A percentile compares a stretch with the other conserved stretches of the same genome.
These are phyloP conservation scores for Aspidoscelis tigris DNA, from an alignment of 2,113 vertebrate genomes.

Conservation along the genomic window DNA sequence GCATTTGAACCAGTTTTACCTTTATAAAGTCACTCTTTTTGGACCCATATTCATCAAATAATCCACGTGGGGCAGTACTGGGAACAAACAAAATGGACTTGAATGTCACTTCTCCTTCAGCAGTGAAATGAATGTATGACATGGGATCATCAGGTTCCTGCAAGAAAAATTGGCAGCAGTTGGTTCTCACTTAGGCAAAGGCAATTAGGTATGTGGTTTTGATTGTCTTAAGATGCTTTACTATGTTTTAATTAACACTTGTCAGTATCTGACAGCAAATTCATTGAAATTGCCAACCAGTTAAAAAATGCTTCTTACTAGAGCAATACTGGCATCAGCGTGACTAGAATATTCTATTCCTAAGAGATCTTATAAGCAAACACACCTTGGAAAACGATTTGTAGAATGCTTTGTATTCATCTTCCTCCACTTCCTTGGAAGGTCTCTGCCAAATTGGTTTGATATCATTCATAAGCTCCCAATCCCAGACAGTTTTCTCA, in stretches of 20 bases:
- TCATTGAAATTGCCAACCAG: neutral
- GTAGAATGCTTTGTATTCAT: constrained; percentile 98
- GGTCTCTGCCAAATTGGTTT: constrained; percentile 99
- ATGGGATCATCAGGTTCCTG: constrained; percentile 93
- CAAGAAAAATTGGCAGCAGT: neutral
- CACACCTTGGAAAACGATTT: constrained; percentile 96
- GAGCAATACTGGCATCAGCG: neutral
- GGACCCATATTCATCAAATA: constrained; percentile 98
- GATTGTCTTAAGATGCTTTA: too few species aligned
- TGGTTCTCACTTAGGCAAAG: neutral
- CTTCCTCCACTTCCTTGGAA: constrained; percentile 95
- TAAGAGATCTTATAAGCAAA: neutral
- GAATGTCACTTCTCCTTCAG: constrained; percentile 98
- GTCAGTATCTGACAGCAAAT: neutral
- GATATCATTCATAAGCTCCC: constrained; percentile 99
- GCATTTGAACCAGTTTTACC: constrained; percentile 71
- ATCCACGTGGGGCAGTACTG: constrained; percentile 90
- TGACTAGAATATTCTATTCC: neutral
- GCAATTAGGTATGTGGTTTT: too few species aligned
- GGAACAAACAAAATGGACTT: constrained; percentile 97
- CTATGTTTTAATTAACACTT: too few species aligned
- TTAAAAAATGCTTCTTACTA: neutral
- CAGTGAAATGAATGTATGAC: constrained; percentile 94
- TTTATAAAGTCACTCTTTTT: constrained; percentile 99
- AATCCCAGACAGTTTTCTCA: constrained; percentile 99